Conservation (phyloP, 2,113 vertebrate genomes). For the Rhipidura dahli region DNA sequence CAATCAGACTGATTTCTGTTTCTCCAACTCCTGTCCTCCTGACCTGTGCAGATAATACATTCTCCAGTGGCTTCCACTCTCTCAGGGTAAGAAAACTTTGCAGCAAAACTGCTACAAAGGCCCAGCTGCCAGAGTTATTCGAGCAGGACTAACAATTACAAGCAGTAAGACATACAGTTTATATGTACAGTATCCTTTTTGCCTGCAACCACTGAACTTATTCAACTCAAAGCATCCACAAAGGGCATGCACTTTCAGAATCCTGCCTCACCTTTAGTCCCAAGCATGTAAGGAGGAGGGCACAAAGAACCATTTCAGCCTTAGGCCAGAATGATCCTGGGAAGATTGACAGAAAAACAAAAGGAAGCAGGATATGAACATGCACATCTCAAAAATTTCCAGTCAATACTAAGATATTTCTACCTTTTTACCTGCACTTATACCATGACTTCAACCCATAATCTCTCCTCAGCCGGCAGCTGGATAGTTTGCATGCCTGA, state of each 20-base stretch:
- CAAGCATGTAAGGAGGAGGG: slow-evolving; percentile 7
- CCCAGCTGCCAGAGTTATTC: neutral
- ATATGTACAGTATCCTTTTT: neutral
- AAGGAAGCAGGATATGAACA: slow-evolving; percentile 24
- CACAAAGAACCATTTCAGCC: slow-evolving; percentile 41
- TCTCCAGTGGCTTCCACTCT: neutral
- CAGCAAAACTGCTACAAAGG: neutral
- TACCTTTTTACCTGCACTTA: neutral
- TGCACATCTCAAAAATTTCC: neutral
- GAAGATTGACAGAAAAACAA: slow-evolving; percentile 43
- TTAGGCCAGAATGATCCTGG: slow-evolving; percentile 37
- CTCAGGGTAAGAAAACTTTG: neutral
- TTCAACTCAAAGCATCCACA: slow-evolving; percentile 9
- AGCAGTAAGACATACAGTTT: neutral
- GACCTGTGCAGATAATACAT: neutral
- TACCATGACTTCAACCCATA: neutral
- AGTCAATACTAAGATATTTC: neutral
- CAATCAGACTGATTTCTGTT: neutral
- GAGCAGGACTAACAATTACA: neutral
- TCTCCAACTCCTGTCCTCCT: neutral
- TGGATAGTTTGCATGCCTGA: neutral
- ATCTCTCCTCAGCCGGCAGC: neutral
- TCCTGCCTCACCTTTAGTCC: slow-evolving; percentile 44
- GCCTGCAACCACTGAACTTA: neutral
- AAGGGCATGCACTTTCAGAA: slow-evolving; percentile 23